Evolutionary conservation across 1,140 invertebrate genomes (phyloP), one percentile per base, ranked within the genome.

Genomic region (Drosophila subobscura): DNA sequence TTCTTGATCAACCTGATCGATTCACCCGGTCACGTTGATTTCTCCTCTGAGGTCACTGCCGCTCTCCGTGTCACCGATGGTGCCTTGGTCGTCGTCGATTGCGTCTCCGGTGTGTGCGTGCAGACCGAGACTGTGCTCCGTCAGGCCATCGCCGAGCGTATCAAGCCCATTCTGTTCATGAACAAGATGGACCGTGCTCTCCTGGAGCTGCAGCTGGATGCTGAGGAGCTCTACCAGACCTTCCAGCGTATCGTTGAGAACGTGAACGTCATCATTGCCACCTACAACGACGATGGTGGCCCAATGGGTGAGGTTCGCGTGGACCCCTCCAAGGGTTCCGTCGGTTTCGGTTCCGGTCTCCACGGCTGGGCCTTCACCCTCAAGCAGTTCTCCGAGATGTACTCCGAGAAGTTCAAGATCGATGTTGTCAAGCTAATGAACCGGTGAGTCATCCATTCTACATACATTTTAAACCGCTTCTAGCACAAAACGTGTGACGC

Each of bases 181-280:
- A 99, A 99, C 96, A 99, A 99, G 93, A 99, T 99, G 98, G 99
- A 99, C 93, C 96, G 98, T 89, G 98, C 98, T 80, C 93, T 99
- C 41, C 93, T 99, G 2, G 98, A 99, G 92, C 93, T 99, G 86
- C 98, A 99, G 92, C 93, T 99, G 75, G 98, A 97, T 51, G 95
- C 96, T 77, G 99, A 99, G 93, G 98, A 99, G 92, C 93, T 99
- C 16, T 99, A 98, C 93, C 99, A 99, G 93, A 99, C 98, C 90
- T 99, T 99, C 95, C 98, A 99, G 93, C 96, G 98, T 94, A 99
- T 99, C 92, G 98, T 99, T 83, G 99, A 99, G 93, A 99, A 99
- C 91, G 98, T 99, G 33, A 99, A 99, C 93, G 99, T 99, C 67
- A 99, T 99, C 92, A 99, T 99, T 92, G 98, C 98, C 72, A 99